phyloP scores from a whole-genome alignment of 1,140 invertebrate genomes.

The Nylanderia fulva region DNA sequence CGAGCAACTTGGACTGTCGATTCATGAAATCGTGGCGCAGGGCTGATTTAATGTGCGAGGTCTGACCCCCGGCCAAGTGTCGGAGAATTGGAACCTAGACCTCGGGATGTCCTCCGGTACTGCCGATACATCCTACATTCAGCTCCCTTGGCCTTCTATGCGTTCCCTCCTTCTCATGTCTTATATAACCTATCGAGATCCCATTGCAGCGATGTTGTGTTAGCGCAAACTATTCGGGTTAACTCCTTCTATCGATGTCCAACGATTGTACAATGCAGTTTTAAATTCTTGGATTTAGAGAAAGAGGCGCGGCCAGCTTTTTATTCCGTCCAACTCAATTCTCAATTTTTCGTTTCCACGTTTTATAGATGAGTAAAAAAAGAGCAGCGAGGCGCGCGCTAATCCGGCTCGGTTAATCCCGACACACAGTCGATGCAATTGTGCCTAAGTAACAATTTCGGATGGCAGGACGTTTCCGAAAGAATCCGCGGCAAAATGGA shows the following conservation, averaged over 20 bases:
- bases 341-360: neutral
- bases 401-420: conserved; percentile 2
- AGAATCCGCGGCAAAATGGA: conserved; percentile 59
- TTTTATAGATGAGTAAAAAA: neutral
- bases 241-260: neutral
- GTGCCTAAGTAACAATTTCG: conserved; percentile 32
- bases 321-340: neutral
- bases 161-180: neutral
- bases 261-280: too few relatives aligned
- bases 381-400: neutral
- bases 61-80: conserved; percentile 35
- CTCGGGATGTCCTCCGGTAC: neutral
- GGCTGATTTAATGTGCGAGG: conserved; percentile 33
- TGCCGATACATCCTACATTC: neutral
- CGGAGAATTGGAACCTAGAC: conserved; percentile 27
- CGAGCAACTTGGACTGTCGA: conserved; percentile 47
- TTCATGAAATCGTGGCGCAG: conserved; percentile 38
- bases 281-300: neutral
- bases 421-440: neutral
- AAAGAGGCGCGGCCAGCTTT: neutral
- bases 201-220: neutral
- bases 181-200: neutral
- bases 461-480: neutral
- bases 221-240: neutral
- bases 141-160: neutral